Evolutionary conservation across 2,888 invertebrate species (phyloP).

Genomic region (Dynastes maya): DNA sequence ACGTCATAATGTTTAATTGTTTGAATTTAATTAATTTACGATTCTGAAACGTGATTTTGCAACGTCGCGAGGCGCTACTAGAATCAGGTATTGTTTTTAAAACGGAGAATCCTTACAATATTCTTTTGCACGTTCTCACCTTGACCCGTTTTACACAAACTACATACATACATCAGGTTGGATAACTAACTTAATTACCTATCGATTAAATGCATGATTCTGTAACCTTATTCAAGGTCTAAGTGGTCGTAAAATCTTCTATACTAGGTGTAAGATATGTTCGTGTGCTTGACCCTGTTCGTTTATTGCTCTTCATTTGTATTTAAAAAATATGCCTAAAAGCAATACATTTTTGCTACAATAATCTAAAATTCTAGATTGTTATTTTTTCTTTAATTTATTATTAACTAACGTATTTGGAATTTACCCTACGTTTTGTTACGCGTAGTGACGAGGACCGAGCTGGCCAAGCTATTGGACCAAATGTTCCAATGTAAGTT

Average conservation of each 20-base stretch:
- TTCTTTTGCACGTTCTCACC: constrained; percentile 14
- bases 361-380: no score
- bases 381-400: no score
- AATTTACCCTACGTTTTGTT: no score
- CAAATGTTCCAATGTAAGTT: no score
- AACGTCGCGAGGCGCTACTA: not conserved
- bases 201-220: constrained; percentile 6
- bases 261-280: not conserved
- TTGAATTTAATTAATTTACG: no score
- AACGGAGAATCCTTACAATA: not conserved
- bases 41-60: constrained; percentile 3
- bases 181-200: constrained; percentile 21
- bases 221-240: constrained; percentile 20
- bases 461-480: no score
- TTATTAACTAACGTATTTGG: no score
- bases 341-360: no score
- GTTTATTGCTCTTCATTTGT: not conserved
- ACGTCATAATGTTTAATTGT: no score
- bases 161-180: not conserved
- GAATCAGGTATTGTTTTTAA: not conserved
- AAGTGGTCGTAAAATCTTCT: not conserved
- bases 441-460: no score
- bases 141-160: constrained; percentile 8
- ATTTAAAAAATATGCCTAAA: no score
- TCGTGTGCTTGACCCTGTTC: no score